Conservation (phyloP, 2,113 vertebrate species). For the Elgaria multicarinata region DNA sequence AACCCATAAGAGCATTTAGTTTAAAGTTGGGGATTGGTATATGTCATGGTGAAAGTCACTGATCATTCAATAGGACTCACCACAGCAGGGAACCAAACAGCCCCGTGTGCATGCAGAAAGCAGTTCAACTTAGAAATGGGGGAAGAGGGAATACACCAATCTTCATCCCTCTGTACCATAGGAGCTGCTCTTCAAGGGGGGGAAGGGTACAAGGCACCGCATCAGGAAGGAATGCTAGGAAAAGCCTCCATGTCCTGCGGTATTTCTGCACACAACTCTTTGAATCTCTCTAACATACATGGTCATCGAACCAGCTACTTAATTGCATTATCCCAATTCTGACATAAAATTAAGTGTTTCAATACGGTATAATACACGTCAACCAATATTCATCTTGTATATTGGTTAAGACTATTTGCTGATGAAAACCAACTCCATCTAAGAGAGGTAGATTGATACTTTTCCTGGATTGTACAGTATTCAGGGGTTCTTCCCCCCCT, state of each 20-base stretch:
- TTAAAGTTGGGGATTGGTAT: neutral
- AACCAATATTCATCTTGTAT: slow-evolving; percentile 57
- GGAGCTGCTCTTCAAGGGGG: neutral
- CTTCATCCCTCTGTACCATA: neutral
- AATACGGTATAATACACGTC: slow-evolving; percentile 44
- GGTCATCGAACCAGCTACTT: neutral
- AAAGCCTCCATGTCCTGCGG: neutral
- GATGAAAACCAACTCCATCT: slow-evolving; percentile 48
- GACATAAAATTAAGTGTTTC: slow-evolving; percentile 27
- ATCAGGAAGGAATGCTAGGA: neutral
- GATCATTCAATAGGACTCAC: neutral
- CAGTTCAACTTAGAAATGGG: neutral
- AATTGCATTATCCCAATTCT: neutral
- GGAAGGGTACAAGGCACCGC: neutral
- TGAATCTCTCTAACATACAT: neutral
- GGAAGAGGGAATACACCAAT: too few relatives aligned
- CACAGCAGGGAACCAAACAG: neutral
- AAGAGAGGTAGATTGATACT: slow-evolving; percentile 36
- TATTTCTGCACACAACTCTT: neutral
- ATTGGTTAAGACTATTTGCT: slow-evolving; percentile 54
- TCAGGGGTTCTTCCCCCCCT: neutral
- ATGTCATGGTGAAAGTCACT: neutral
- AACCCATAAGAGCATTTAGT: neutral
- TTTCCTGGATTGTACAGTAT: slow-evolving; percentile 42
- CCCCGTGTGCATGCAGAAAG: neutral